phyloP scores from a whole-genome alignment of 2,113 vertebrate species.

The Nycticebus coucang region DNA sequence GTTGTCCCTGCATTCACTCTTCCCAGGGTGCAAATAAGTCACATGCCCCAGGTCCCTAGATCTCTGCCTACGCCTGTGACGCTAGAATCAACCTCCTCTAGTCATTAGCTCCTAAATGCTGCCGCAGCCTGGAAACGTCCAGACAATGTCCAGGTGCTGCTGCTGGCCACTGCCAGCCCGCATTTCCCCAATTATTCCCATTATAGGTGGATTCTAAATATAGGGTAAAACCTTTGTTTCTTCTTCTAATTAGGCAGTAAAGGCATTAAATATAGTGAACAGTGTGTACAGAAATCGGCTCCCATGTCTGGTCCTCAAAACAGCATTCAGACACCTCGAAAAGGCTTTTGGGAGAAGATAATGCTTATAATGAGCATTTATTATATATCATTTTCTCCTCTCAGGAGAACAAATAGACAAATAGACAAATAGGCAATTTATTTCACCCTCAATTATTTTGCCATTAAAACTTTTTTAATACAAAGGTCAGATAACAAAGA shows the following conservation, averaged over 20 bases:
- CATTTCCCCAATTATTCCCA: background rate
- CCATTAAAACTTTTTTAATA: constrained; percentile 35
- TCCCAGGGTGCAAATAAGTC: background rate
- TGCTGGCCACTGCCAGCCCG: background rate
- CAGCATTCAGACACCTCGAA: constrained; percentile 40
- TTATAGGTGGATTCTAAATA: background rate
- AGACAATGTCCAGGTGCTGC: background rate
- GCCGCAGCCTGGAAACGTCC: background rate
- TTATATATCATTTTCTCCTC: constrained; percentile 47
- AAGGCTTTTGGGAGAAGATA: constrained; percentile 34
- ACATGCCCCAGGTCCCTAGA: no score
- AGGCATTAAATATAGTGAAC: background rate
- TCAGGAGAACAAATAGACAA: constrained; percentile 21
- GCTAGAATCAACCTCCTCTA: background rate
- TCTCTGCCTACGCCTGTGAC: background rate
- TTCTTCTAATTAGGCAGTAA: background rate
- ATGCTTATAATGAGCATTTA: constrained; percentile 26
- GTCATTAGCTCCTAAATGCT: background rate
- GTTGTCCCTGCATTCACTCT: background rate
- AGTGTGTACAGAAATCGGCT: background rate
- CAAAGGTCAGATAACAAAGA: background rate
- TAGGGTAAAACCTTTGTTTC: background rate
- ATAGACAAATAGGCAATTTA: constrained; percentile 37
- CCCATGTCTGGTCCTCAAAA: background rate
- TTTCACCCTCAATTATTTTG: constrained; percentile 9